Conservation (phyloP, 2,888 invertebrate species). For the Drosophila algonquin region DNA sequence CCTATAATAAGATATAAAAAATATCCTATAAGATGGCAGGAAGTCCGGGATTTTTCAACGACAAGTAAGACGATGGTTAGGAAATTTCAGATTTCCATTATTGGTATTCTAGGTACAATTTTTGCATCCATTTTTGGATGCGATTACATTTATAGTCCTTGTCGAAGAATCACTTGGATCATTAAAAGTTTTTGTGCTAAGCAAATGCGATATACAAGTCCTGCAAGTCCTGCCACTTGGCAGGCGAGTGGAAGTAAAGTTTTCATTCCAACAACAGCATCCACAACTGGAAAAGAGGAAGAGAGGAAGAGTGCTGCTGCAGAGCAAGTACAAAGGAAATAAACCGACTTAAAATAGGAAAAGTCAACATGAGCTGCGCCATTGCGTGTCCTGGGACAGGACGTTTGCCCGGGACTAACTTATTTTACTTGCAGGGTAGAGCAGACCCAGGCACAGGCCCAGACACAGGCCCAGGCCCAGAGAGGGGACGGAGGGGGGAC, state of each 20-base stretch:
- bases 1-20: no score
- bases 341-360: constrained; percentile 75
- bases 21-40: no score
- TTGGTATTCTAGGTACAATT: neutral
- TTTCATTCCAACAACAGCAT: constrained; percentile 53
- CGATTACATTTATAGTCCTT: constrained; percentile 19
- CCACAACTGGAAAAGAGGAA: neutral
- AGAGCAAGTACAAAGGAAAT: constrained; percentile 73
- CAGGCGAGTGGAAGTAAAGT: constrained; percentile 69
- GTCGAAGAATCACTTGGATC: constrained; percentile 48
- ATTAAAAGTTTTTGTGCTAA: constrained; percentile 68
- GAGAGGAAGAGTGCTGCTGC: neutral
- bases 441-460: neutral
- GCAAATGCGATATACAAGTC: constrained; percentile 53
- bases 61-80: no score
- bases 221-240: constrained; percentile 54
- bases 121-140: constrained; percentile 20
- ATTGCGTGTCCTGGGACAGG: constrained; percentile 67
- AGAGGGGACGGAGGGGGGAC: neutral
- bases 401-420: constrained; percentile 67
- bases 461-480: no score
- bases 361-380: constrained; percentile 74
- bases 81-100: no score
- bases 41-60: no score
- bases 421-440: constrained; percentile 56